These are phyloP conservation scores for Botrylloides violaceus DNA, from an alignment of 23 tunicate genomes.

Conservation along the genomic window DNA sequence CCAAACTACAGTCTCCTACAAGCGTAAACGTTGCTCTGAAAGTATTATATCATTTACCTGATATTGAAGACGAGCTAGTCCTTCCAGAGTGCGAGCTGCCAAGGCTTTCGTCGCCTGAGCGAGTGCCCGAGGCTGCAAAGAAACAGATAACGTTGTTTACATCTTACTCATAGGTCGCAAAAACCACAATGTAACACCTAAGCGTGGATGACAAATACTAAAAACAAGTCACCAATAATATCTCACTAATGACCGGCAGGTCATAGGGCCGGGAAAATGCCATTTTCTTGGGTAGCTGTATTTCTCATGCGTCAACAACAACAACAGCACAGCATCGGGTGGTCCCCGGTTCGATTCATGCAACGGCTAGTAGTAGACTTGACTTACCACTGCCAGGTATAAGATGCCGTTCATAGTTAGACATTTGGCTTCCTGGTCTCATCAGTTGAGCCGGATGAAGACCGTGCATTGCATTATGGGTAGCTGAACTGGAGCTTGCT, in stretches of 20 bases:
- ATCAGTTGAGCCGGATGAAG: background rate
- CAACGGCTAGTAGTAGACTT: too few relatives aligned
- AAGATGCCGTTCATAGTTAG: constrained; percentile 8
- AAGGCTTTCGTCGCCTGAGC: constrained; percentile 55
- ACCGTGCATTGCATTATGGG: constrained; percentile 13
- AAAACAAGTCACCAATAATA: too few relatives aligned
- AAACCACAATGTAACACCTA: background rate
- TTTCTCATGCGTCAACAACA: too few relatives aligned
- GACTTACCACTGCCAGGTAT: background rate
- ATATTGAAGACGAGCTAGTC: constrained; percentile 77
- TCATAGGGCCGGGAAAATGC: too few relatives aligned
- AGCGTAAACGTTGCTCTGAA: too few relatives aligned
- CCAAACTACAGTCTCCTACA: too few relatives aligned
- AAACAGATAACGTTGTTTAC: background rate
- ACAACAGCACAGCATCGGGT: too few relatives aligned
- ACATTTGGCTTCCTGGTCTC: constrained; percentile 28
- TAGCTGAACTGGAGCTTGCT: constrained; percentile 17
- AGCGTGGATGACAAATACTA: too few relatives aligned
- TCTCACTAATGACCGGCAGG: too few relatives aligned
- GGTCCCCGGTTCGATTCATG: too few relatives aligned
- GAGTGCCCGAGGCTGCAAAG: constrained; percentile 11
- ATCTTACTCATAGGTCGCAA: background rate
- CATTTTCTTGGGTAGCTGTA: too few relatives aligned
- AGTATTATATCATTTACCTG: constrained; percentile 32
- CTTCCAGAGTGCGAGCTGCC: constrained; percentile 50